Conservation (phyloP, 2,113 vertebrate genomes). For the Mus musculus region DNA sequence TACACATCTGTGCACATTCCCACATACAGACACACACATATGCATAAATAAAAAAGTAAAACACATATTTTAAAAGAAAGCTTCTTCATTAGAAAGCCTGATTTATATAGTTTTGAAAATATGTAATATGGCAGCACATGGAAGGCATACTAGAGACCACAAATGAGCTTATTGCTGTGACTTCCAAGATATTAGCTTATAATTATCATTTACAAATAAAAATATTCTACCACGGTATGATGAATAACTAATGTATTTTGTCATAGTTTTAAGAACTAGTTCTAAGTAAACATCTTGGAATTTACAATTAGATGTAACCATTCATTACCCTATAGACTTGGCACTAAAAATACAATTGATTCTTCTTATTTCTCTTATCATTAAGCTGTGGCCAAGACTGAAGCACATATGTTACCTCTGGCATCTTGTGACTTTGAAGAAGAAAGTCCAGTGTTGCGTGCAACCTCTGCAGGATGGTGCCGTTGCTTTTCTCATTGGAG, state of each 20-base stretch:
- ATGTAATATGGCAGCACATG: background rate
- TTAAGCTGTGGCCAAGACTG: background rate
- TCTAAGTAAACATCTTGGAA: background rate
- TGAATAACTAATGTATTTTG: background rate
- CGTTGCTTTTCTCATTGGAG: conserved; percentile 16
- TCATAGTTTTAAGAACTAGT: background rate
- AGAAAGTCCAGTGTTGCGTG: background rate
- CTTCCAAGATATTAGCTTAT: background rate
- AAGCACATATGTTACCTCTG: background rate
- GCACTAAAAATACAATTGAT: background rate
- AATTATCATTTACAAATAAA: background rate
- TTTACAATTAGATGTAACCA: background rate
- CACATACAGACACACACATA: background rate
- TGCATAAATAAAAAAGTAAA: background rate
- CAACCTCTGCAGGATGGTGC: background rate
- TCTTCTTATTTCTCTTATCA: background rate
- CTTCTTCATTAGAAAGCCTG: background rate
- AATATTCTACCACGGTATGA: background rate
- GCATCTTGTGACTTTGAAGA: conserved; percentile 12
- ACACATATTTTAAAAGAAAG: background rate
- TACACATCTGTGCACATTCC: no score
- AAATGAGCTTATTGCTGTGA: background rate
- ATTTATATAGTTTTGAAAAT: background rate
- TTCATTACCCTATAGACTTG: background rate
- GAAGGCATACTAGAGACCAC: background rate